These are phyloP conservation scores for Naso thynnoides DNA, from an alignment of 2,797 vertebrate genomes.

Conservation along the genomic window DNA sequence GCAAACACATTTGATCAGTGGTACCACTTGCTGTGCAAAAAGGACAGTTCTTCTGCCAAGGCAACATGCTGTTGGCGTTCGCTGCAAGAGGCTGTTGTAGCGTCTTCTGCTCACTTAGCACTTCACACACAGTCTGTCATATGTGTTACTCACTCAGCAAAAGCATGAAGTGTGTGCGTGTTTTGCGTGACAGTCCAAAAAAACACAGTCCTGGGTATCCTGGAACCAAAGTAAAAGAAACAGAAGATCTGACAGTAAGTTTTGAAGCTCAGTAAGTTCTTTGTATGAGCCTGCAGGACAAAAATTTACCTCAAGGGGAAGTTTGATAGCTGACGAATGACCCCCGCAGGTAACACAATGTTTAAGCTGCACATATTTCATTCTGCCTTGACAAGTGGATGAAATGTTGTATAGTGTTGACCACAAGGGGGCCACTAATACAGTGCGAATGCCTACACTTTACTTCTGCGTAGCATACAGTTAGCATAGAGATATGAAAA, in stretches of 20 bases:
- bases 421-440: constrained; percentile 60
- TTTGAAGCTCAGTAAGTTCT: constrained; percentile 26
- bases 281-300: constrained; percentile 21
- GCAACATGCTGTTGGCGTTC: constrained; percentile 79
- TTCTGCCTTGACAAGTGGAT: constrained; percentile 22
- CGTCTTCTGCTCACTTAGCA: constrained; percentile 81
- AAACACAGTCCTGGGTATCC: constrained; percentile 42
- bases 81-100: constrained; percentile 67
- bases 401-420: constrained; percentile 33
- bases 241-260: constrained; percentile 18
- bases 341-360: constrained; percentile 28
- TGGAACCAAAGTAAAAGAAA: constrained; percentile 52
- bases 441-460: not conserved
- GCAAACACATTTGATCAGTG: constrained; percentile 71
- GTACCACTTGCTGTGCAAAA: constrained; percentile 74
- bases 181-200: constrained; percentile 45
- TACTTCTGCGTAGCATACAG: constrained; percentile 1
- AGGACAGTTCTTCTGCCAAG: constrained; percentile 79
- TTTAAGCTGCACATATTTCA: constrained; percentile 18
- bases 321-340: constrained; percentile 35
- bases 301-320: constrained; percentile 11
- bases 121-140: constrained; percentile 79
- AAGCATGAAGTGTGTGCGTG: constrained; percentile 48
- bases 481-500: constrained; percentile 4
- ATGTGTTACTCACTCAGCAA: constrained; percentile 73